Evolutionary conservation across 2,113 vertebrate genomes (phyloP).

Genomic region (Nesoenas mayeri): DNA sequence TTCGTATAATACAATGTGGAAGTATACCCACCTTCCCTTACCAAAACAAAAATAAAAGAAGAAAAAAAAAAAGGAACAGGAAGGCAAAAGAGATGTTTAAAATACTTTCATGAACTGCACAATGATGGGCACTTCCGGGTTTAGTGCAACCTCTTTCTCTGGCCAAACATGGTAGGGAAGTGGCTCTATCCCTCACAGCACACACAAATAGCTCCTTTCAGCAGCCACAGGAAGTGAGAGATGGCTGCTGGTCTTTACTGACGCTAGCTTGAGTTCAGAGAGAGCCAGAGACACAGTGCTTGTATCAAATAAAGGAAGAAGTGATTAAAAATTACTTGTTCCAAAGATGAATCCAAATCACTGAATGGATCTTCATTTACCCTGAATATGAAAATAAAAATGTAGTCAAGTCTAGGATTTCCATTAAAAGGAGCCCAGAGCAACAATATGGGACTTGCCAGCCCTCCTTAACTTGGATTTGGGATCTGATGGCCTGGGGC

Average conservation of each 20-base stretch:
- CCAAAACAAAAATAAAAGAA: neutral
- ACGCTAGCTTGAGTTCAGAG: neutral
- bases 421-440: neutral
- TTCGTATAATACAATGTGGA: neutral
- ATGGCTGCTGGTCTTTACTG: neutral
- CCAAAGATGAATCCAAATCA: neutral
- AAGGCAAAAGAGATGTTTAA: constrained; percentile 40
- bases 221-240: constrained; percentile 59
- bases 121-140: constrained; percentile 36
- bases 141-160: constrained; percentile 39
- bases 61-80: neutral
- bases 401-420: neutral
- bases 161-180: constrained; percentile 75
- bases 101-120: constrained; percentile 29
- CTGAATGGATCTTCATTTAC: neutral
- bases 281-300: neutral
- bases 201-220: constrained; percentile 54
- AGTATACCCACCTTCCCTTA: neutral
- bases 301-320: neutral
- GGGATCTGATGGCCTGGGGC: neutral
- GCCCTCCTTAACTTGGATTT: accelerated
- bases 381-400: neutral
- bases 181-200: constrained; percentile 55
- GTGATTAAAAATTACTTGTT: neutral
- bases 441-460: neutral